These are phyloP conservation scores for Euspilapteryx auroguttella DNA, from an alignment of 2,888 invertebrate genomes.

Conservation along the genomic window DNA sequence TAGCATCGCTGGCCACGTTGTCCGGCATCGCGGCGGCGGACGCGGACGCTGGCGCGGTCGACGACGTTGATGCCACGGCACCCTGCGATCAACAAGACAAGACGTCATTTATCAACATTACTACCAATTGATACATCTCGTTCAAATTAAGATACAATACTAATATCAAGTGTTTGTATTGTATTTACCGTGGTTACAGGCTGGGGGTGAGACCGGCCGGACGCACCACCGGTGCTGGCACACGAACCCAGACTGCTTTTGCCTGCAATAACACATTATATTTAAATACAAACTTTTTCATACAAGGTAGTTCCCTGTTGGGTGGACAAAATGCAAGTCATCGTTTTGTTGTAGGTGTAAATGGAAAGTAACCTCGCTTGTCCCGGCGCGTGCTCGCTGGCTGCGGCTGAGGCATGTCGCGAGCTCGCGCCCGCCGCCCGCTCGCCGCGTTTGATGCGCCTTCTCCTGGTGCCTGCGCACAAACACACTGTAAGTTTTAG, in stretches of 20 bases:
- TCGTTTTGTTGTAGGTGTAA: too few relatives aligned
- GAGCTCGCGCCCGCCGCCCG: constrained; percentile 67
- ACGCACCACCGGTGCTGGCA: constrained; percentile 62
- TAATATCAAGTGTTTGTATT: too few relatives aligned
- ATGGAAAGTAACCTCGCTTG: constrained; percentile 56
- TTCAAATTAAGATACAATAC: too few relatives aligned
- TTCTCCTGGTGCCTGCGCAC: constrained; percentile 35
- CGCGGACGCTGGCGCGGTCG: constrained; percentile 45
- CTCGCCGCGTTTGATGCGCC: constrained; percentile 37
- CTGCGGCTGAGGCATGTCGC: constrained; percentile 62
- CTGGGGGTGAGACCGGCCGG: constrained; percentile 55
- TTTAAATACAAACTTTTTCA: too few relatives aligned
- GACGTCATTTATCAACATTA: too few relatives aligned
- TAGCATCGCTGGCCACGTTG: constrained; percentile 40
- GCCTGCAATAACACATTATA: constrained; percentile 18
- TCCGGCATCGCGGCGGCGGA: constrained; percentile 47
- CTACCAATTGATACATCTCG: too few relatives aligned
- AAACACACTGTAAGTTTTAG: too few relatives aligned
- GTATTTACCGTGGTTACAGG: constrained; percentile 40
- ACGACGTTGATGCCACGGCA: constrained; percentile 53
- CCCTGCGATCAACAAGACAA: constrained; percentile 20
- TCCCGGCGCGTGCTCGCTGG: constrained; percentile 47
- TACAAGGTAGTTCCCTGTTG: too few relatives aligned
- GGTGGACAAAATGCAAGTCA: too few relatives aligned
- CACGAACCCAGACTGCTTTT: constrained; percentile 70